A percentile compares a stretch with the other conserved stretches of the same genome.
phyloP scores from a whole-genome alignment of 2,113 vertebrate species.

The Oreochromis aureus region DNA sequence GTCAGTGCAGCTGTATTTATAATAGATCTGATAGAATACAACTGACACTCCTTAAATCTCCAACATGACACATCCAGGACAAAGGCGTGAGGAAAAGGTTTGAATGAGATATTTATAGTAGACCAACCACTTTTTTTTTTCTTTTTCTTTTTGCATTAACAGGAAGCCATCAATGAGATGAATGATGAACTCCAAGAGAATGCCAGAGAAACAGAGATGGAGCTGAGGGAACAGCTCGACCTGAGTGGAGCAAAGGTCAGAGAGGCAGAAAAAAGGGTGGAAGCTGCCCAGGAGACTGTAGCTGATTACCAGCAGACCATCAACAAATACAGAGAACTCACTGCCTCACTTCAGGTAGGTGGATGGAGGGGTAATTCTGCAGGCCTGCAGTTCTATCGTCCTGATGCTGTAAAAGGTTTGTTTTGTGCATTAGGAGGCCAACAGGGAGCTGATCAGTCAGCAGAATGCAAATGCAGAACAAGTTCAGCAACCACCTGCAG shows the following conservation, averaged over 20 bases:
- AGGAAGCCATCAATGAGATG: conserved; percentile 99
- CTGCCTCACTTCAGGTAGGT: conserved; percentile 83
- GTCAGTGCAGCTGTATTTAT: conserved; percentile 28
- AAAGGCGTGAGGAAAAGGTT: neutral
- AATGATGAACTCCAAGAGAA: conserved; percentile 98
- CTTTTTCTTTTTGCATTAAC: neutral
- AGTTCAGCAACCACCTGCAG: conserved; percentile 85
- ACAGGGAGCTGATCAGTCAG: conserved; percentile 88
- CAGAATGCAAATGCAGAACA: conserved; percentile 86
- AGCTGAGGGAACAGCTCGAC: conserved; percentile 93
- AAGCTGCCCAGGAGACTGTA: conserved; percentile 92
- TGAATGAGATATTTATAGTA: neutral
- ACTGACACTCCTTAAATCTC: neutral
- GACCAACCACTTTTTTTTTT: neutral
- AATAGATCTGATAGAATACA: neutral
- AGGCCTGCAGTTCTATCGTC: neutral
- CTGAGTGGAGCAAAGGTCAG: conserved; percentile 79
- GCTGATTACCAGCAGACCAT: conserved; percentile 97
- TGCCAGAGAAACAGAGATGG: conserved; percentile 91
- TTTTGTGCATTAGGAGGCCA: conserved; percentile 77
- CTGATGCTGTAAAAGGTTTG: neutral
- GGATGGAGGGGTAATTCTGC: fast-evolving
- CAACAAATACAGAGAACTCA: conserved; percentile 92
- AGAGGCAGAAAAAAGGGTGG: conserved; percentile 87
- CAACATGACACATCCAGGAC: neutral